Base-by-base conservation (phyloP, 2,888 invertebrate species). In the Smittia aterrima region DNA sequence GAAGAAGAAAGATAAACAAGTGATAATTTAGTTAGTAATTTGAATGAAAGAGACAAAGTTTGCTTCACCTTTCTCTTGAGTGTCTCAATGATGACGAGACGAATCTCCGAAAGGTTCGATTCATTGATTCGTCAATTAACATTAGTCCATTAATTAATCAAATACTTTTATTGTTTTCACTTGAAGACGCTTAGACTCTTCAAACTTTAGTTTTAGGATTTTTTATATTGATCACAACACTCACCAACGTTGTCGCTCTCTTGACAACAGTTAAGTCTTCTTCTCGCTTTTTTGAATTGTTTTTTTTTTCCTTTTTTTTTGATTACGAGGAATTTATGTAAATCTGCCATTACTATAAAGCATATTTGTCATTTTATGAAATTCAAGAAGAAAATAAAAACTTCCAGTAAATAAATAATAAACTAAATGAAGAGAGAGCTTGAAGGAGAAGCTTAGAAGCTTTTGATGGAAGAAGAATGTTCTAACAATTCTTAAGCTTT, bases 271-370 rank as follows among this genome's bases (percentile, higher is more conserved):
- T 6, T 11, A 47, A 6, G n/a, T 47, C 47, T 47, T 58, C 58
- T 58, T 22, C 9, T 58, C 58, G n/a, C n/a, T 58, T 58, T 18
- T 38, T 38, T 38, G 9, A 38, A 9, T 7, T 38, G 38, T 38
- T 38, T 38, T 38, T 38, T 4, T 38, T 9, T 7, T 58, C 13
- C 11, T 6, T 47, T 11, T 18, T 58, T 1, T 13, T 13, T 58
- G 2, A 58, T 58, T 47, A 47, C n/a, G 16, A 47, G 47, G 13
- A 58, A 58, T 7, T 58, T 22, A 22, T 58, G 58, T 58, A 58
- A 58, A 13, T 58, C 58, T 58, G 58, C 58, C 58, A 58, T 58
- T 58, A 58, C n/a, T 58, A 2, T 58, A 58, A 18, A 58, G 58
- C 20, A 58, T 58, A 18, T 58, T 58, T 58, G 58, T 58, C 18